Evolutionary conservation across 2,113 vertebrate species (phyloP).

Genomic region (Xyrauchen texanus): DNA sequence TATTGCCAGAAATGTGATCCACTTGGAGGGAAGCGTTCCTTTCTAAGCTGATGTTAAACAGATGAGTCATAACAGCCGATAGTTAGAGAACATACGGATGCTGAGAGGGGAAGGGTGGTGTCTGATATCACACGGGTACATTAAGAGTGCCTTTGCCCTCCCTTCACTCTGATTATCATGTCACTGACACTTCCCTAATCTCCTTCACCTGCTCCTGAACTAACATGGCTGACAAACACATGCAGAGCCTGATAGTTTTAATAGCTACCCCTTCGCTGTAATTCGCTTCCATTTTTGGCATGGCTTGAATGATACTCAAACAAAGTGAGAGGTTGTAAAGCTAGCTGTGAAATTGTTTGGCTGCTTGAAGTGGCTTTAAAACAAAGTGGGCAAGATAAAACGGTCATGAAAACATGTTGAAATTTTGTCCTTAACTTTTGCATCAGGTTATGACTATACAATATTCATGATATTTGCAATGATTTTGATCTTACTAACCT

Average conservation of each 20-base stretch:
- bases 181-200: conserved; percentile 38
- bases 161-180: conserved; percentile 25
- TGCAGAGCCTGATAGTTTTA: conserved; percentile 11
- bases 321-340: background rate
- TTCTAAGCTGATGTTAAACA: background rate
- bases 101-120: background rate
- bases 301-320: conserved; percentile 2
- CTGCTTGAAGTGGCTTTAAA: background rate
- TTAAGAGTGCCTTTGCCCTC: background rate
- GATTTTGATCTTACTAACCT: too few species aligned
- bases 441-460: too few species aligned
- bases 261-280: conserved; percentile 17
- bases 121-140: background rate
- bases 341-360: background rate
- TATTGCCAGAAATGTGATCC: too few species aligned
- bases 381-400: too few species aligned
- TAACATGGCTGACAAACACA: conserved; percentile 13
- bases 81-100: background rate
- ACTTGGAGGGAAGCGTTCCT: too few species aligned
- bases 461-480: too few species aligned
- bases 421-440: too few species aligned
- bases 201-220: conserved; percentile 37
- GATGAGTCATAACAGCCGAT: conserved; percentile 2
- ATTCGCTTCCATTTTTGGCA: background rate
- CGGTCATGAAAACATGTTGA: too few species aligned